Conservation (phyloP, 1,140 invertebrate genomes). For the Macrocentrus cingulum region DNA sequence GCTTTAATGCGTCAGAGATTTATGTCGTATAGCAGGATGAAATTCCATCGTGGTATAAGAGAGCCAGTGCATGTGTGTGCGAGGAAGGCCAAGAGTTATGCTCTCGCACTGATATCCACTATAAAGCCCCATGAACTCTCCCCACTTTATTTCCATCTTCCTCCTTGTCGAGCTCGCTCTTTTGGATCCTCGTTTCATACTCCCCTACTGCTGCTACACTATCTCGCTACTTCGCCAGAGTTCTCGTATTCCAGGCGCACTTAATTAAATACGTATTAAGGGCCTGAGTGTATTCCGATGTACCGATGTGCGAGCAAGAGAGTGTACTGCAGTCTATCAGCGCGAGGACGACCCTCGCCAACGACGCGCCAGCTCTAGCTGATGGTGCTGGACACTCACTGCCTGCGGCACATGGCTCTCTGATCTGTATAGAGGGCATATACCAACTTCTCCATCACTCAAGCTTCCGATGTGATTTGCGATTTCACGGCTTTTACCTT, state of each 20-base stretch:
- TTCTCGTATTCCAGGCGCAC: constrained; percentile 33
- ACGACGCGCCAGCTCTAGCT: neutral
- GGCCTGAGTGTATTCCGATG: constrained; percentile 54
- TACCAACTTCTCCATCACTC: neutral
- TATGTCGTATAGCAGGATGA: constrained; percentile 32
- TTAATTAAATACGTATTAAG: constrained; percentile 58
- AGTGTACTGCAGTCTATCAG: neutral
- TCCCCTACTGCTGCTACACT: constrained; percentile 23
- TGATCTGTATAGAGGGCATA: no score
- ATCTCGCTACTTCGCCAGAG: constrained; percentile 23
- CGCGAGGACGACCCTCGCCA: no score
- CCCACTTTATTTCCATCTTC: constrained; percentile 2
- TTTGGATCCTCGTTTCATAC: constrained; percentile 12
- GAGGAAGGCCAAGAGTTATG: constrained; percentile 47
- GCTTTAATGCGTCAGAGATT: constrained; percentile 32
- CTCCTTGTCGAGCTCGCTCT: neutral
- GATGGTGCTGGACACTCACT: no score
- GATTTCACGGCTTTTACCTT: neutral
- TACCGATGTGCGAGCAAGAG: constrained; percentile 32
- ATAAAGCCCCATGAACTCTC: constrained; percentile 35
- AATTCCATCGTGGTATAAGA: constrained; percentile 32
- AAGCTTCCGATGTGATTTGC: constrained; percentile 1
- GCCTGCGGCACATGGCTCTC: neutral
- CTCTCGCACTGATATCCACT: constrained; percentile 44
- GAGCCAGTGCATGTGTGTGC: constrained; percentile 3